Percentiles rank a stretch among this genome's conserved stretches.
phyloP scores from a whole-genome alignment of 2,888 invertebrate species.

The Byasa hedistus region DNA sequence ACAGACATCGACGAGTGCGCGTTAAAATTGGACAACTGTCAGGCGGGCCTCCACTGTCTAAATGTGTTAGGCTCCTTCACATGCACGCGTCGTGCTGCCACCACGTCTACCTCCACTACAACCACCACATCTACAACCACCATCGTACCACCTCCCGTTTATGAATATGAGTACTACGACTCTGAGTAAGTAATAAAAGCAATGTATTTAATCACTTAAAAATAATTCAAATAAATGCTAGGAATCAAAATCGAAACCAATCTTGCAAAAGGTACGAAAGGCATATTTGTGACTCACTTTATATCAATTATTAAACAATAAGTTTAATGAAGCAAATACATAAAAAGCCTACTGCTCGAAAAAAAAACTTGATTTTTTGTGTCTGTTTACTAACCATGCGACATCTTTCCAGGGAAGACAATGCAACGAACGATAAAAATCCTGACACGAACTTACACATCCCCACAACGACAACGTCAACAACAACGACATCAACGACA shows the following conservation, averaged over 20 bases:
- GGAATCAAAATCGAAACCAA: too few relatives aligned
- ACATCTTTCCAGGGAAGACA: slow-evolving; percentile 48
- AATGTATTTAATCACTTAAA: too few relatives aligned
- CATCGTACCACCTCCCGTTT: slow-evolving; percentile 36
- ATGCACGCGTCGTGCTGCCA: slow-evolving; percentile 79
- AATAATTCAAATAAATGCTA: too few relatives aligned
- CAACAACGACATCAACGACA: slow-evolving; percentile 34
- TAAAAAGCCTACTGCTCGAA: too few relatives aligned
- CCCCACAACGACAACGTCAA: slow-evolving; percentile 25
- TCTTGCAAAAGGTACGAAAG: too few relatives aligned
- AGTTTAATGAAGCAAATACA: too few relatives aligned
- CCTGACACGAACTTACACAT: slow-evolving; percentile 34
- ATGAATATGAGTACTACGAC: slow-evolving; percentile 67
- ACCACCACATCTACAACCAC: slow-evolving; percentile 40
- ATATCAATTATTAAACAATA: too few relatives aligned
- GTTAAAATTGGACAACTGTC: slow-evolving; percentile 69
- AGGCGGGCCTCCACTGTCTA: slow-evolving; percentile 84
- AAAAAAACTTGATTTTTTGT: background rate
- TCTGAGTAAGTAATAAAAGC: slow-evolving; percentile 50
- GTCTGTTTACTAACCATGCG: background rate
- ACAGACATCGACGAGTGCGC: slow-evolving; percentile 86
- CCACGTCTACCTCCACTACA: slow-evolving; percentile 41
- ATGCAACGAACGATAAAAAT: slow-evolving; percentile 38
- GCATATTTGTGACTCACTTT: too few relatives aligned
- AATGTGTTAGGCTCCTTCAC: slow-evolving; percentile 94